Percentiles rank a stretch among this genome's conserved stretches.
These are phyloP conservation scores for Sycophaga agraensis DNA, from an alignment of 1,140 invertebrate species.

Conservation along the genomic window DNA sequence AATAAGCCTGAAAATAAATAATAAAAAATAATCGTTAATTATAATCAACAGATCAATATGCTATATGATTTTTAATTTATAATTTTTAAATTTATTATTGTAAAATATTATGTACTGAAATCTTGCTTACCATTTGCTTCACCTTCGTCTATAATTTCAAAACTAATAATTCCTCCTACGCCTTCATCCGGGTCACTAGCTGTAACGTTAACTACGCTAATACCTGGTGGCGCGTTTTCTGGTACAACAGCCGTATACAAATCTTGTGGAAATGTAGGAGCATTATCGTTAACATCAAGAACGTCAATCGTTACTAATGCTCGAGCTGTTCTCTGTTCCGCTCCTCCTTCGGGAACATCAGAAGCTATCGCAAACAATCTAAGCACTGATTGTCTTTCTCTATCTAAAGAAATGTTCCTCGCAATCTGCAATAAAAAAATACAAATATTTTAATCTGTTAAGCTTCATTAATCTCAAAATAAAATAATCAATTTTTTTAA, in stretches of 20 bases:
- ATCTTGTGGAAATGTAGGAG: conserved; percentile 61
- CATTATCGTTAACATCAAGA: conserved; percentile 82
- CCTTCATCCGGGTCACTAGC: conserved; percentile 79
- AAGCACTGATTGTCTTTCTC: conserved; percentile 72
- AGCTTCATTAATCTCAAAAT: too few species aligned
- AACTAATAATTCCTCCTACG: conserved; percentile 66
- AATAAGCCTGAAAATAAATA: conserved; percentile 59
- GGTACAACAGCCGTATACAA: conserved; percentile 65
- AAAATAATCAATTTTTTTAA: neutral
- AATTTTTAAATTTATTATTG: neutral
- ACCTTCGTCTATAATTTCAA: conserved; percentile 72
- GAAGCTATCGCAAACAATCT: conserved; percentile 71
- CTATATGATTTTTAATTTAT: too few species aligned
- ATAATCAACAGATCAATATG: neutral
- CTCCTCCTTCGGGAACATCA: conserved; percentile 69
- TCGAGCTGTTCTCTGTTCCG: conserved; percentile 64
- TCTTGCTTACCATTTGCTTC: conserved; percentile 64
- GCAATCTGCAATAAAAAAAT: conserved; percentile 57
- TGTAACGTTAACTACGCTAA: conserved; percentile 71
- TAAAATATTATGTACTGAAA: neutral
- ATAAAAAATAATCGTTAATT: too few species aligned
- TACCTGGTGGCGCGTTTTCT: conserved; percentile 71
- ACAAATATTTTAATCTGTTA: too few species aligned
- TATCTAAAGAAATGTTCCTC: conserved; percentile 69
- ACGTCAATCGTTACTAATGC: conserved; percentile 71